Conservation (phyloP, 2,113 vertebrate species). For the Cavia porcellus region DNA sequence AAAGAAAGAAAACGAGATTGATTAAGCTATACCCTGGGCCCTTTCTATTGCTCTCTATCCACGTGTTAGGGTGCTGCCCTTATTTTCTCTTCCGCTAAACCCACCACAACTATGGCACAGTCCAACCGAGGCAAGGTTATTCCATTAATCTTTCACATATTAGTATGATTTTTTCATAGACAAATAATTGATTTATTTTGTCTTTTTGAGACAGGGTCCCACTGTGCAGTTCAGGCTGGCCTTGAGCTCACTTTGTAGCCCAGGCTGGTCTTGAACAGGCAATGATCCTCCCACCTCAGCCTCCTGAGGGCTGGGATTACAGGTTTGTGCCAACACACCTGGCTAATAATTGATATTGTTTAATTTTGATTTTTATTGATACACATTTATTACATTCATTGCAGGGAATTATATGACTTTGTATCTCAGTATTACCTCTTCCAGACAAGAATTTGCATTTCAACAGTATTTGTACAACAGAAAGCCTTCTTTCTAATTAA, state of each 20-base stretch:
- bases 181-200: no score
- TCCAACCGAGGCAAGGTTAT: neutral
- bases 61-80: neutral
- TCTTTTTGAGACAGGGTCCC: no score
- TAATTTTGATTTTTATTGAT: neutral
- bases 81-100: neutral
- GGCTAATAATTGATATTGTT: neutral
- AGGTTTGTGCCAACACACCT: neutral
- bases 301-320: no score
- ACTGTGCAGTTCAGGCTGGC: no score
- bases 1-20: neutral
- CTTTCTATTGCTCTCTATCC: neutral
- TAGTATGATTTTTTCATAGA: neutral
- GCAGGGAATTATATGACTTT: neutral
- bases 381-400: neutral
- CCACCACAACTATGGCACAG: neutral
- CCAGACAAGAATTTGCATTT: conserved; percentile 18
- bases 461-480: neutral
- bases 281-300: no score
- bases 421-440: neutral
- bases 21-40: neutral
- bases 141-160: neutral
- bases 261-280: no score
- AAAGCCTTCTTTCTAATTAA: neutral
- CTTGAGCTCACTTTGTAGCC: no score